A percentile compares a stretch with the other conserved stretches of the same genome.
Conservation (phyloP, 2,113 vertebrate genomes). For the Phoenicopterus ruber region DNA sequence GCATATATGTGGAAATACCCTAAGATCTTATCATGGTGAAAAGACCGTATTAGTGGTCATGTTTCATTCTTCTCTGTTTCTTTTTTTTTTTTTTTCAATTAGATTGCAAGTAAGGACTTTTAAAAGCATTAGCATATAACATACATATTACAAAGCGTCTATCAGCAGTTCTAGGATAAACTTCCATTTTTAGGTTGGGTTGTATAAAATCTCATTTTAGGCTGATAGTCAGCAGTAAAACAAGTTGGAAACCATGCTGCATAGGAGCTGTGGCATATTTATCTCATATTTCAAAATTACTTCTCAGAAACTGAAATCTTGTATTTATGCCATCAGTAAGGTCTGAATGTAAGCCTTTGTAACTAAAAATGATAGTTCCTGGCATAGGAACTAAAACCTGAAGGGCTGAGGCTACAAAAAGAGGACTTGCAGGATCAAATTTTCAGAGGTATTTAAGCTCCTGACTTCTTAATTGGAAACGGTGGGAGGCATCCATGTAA, state of each 20-base stretch:
- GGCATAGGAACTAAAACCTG: neutral
- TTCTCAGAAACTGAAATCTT: slow-evolving; percentile 13
- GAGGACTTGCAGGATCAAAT: neutral
- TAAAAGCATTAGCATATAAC: neutral
- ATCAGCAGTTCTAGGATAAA: neutral
- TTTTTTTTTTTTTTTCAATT: neutral
- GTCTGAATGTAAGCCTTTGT: neutral
- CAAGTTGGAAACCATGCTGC: slow-evolving; percentile 1
- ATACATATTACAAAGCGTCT: neutral
- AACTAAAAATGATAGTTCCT: neutral
- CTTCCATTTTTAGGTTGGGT: slow-evolving; percentile 4
- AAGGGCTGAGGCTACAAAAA: neutral
- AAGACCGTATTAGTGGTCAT: neutral
- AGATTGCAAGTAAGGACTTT: neutral
- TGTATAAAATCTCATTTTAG: slow-evolving; percentile 57
- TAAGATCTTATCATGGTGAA: neutral
- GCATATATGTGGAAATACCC: neutral
- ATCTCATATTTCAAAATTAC: slow-evolving; percentile 3
- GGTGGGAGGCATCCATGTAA: neutral
- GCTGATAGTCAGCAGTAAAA: slow-evolving; percentile 36
- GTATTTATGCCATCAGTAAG: neutral
- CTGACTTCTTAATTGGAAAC: neutral
- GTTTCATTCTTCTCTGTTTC: slow-evolving; percentile 22
- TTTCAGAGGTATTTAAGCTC: neutral
- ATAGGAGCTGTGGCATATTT: neutral